Base-by-base conservation (phyloP, 2,888 invertebrate genomes). In the Drosophila diplacantha region DNA sequence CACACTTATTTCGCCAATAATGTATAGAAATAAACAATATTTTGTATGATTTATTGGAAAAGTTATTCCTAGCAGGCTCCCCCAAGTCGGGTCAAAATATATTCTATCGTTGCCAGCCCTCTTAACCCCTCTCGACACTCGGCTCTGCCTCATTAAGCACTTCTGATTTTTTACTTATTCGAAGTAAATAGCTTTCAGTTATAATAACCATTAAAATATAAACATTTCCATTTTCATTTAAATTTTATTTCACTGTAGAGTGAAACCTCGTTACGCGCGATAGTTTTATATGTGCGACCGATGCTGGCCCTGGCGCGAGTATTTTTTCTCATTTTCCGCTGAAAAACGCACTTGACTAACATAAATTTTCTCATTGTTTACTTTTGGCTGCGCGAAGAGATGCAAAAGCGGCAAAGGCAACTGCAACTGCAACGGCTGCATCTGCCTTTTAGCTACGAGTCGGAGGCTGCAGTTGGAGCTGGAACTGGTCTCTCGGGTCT, bases 341-440 rank as follows among this genome's bases (percentile, higher is more conserved):
- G 81, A 82, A 81, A 80, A 74, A 71, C 76, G 71, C 81, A 78
- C 76, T 78, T 81, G 80, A 78, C 80, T 82, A 80, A 82, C 81
- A 81, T 81, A 81, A 81, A 81, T 81, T 82, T 81, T 69, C 78
- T 71, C 83, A 81, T 82, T 81, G 80, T 82, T 81, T 82, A 62
- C 77, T 68, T 77, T 57, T 55, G 65, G 49, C 39, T 54, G 41
- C 37, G 29, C 44, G 44, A 44, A 20, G 50, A 60, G 29, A 53
- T 50, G 64, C 63, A 55, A 59, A 59, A 46, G 44, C 26, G 31
- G 57, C 54, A 20, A 34, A 18, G 41, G 56, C 54, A 46, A 67
- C 41, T 38, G 56, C 54, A 46, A 67, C 41, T 38, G 47, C 34
- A 52, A 16, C 49, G 52, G 72, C 72, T 51, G 68, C 69, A 72